Conservation (phyloP, 2,888 invertebrate species). For the Mongoloraphidia duomilia region DNA sequence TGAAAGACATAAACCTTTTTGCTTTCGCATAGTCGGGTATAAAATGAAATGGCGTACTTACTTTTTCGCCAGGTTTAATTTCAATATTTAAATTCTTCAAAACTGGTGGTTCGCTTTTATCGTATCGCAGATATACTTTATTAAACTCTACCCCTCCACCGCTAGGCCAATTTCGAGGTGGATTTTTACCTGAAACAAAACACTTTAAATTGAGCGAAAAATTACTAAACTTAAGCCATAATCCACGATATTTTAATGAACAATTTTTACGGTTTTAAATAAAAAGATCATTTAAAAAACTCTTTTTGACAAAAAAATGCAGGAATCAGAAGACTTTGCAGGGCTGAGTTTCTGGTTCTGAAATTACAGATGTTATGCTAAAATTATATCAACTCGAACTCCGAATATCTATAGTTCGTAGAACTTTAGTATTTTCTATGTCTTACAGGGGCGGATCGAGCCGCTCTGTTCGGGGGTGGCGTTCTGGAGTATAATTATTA, state of each 20-base stretch:
- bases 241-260: too few species aligned
- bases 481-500: too few species aligned
- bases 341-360: too few species aligned
- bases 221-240: not conserved
- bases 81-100: constrained; percentile 55
- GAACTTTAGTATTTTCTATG: constrained; percentile 1
- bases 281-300: too few species aligned
- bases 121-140: constrained; percentile 50
- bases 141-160: constrained; percentile 48
- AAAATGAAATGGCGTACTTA: constrained; percentile 20
- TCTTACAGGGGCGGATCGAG: too few species aligned
- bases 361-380: too few species aligned
- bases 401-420: too few species aligned
- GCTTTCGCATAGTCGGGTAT: not conserved
- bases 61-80: constrained; percentile 56
- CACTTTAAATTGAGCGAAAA: constrained; percentile 9
- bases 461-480: too few species aligned
- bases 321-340: constrained; percentile 18
- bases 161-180: constrained; percentile 52
- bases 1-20: not conserved
- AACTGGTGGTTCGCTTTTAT: constrained; percentile 44
- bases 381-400: too few species aligned
- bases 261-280: too few species aligned
- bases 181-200: constrained; percentile 26
- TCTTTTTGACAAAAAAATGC: constrained; percentile 1